Base-by-base conservation (phyloP, 2,113 vertebrate species). In the Kobus ellipsiprymnus region DNA sequence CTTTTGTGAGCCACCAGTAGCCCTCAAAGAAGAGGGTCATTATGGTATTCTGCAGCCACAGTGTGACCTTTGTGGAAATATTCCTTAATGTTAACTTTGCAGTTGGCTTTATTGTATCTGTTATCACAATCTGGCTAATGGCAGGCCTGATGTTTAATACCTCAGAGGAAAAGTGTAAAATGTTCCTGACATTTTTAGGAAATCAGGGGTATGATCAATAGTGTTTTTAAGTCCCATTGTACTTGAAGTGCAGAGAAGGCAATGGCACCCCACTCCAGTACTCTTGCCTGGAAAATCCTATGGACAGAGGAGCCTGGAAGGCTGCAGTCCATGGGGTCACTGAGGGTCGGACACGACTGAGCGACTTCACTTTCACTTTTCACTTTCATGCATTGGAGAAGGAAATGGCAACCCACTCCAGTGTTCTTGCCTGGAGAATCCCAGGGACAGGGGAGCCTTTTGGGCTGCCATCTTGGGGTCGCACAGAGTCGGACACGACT, bases 101-200 rank as follows among this genome's bases (percentile, higher is more conserved):
- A 71, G 85, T 40, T 23, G 95, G 85, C 60, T 94, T 96, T 96
- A 96, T 91, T 96, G 96, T 71, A 77, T 95, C 95, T 97, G 46
- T 93, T 95, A 96, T 90, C 89, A 93, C 93, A 93, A 3, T 95
- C 78, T 89, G 89, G 93, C 83, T 97, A 97, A 97, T 97, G 97
- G 52, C 93, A 97, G 91, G 82, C 62, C 89, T 98, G 98, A 91
- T 97, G 97, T 97, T 98, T 97, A 97, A 86, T 82, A 67, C 57
- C 89, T 95, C 71, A 84, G 97, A 97, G 96, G 59, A 91, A 93
- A 94, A 89, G 83, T 95, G 19, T 86, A 94, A 95, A 97, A 97
- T 57, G 93, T 97, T 89, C 82, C 89, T 97, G 95, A 97, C 91
- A 93, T 97, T 97, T 97, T 97, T 87, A 87, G 87, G 87, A 96